Percentiles rank a stretch among this genome's conserved stretches.
These are phyloP conservation scores for Chymomyza procnemis DNA, from an alignment of 2,888 invertebrate genomes.

Conservation along the genomic window DNA sequence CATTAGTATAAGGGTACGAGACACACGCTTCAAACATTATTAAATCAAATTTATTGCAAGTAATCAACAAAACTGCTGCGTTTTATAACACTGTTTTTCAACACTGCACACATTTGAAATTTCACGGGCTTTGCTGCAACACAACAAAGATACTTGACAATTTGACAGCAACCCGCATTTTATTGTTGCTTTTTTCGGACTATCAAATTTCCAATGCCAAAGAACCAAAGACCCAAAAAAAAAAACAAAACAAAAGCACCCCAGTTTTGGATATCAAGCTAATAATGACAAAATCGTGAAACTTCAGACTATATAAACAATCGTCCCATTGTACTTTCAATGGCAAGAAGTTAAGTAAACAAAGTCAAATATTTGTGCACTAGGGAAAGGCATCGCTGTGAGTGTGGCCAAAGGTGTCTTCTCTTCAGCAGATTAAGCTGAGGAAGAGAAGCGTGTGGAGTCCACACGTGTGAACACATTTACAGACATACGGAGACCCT, in stretches of 20 bases:
- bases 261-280: background rate
- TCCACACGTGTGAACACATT: background rate
- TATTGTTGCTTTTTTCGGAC: constrained; percentile 2
- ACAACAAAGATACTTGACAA: constrained; percentile 1
- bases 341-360: constrained; percentile 8
- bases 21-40: background rate
- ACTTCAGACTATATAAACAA: constrained; percentile 45
- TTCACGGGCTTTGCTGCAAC: too few relatives aligned
- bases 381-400: background rate
- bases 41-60: background rate
- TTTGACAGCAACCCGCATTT: constrained; percentile 50
- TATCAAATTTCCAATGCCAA: constrained; percentile 56
- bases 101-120: background rate
- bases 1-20: background rate
- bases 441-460: background rate
- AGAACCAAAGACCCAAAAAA: background rate
- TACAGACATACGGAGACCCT: background rate
- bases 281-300: constrained; percentile 9
- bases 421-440: background rate
- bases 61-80: background rate
- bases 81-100: background rate
- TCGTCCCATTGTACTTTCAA: constrained; percentile 38
- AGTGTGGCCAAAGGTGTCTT: background rate
- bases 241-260: background rate
- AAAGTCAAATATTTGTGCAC: background rate